phyloP scores from a whole-genome alignment of 1,140 invertebrate species.

The Amyelois transitella region DNA sequence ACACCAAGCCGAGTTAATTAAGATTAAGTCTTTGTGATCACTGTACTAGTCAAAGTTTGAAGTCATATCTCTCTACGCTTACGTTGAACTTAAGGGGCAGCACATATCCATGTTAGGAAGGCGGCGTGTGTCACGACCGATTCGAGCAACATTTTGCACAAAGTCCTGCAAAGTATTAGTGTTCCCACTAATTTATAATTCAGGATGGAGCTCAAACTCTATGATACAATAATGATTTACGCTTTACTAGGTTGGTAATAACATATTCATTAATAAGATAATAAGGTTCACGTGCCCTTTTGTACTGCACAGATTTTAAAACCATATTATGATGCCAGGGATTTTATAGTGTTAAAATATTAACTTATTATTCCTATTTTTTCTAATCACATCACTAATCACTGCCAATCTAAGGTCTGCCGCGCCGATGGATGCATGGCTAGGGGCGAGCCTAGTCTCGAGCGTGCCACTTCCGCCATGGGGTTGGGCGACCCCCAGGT shows the following conservation, averaged over 20 bases:
- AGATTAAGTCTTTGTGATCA: slow-evolving; percentile 40
- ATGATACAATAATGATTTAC: slow-evolving; percentile 58
- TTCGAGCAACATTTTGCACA: neutral
- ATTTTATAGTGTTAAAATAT: neutral
- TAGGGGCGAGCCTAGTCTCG: too few species aligned
- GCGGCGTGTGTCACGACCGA: neutral
- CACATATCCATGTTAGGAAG: slow-evolving; percentile 15
- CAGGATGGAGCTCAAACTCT: slow-evolving; percentile 38
- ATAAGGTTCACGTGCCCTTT: slow-evolving; percentile 43
- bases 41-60: slow-evolving; percentile 61
- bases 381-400: too few species aligned
- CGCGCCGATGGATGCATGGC: too few species aligned
- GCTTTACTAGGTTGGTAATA: slow-evolving; percentile 55
- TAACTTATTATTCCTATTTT: neutral
- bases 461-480: too few species aligned
- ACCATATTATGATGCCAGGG: neutral
- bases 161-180: neutral
- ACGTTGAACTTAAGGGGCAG: slow-evolving; percentile 41
- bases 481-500: too few species aligned
- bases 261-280: slow-evolving; percentile 13
- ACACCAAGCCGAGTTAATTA: slow-evolving; percentile 64
- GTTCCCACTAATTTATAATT: neutral
- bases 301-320: slow-evolving; percentile 43
- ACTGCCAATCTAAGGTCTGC: too few species aligned
- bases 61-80: slow-evolving; percentile 52